Percentiles rank a stretch among this genome's conserved stretches.
Evolutionary conservation across 2,797 vertebrate species (phyloP).

Genomic region (Sebastes nivosus): DNA sequence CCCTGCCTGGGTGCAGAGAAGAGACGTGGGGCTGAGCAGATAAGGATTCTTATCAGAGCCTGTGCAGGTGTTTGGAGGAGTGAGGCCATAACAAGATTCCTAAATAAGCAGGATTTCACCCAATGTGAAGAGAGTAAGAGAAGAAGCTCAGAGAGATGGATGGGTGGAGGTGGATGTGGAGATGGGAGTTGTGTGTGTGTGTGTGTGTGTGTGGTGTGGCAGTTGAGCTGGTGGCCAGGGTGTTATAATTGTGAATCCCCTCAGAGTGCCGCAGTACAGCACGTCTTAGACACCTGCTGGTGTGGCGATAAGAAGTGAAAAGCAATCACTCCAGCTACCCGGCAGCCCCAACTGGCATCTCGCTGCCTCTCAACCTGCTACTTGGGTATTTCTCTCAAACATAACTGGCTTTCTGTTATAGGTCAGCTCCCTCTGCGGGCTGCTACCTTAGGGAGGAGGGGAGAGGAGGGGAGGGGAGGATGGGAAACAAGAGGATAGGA

Average conservation of each 20-base stretch:
- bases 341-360: slow-evolving; percentile 41
- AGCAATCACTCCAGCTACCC: slow-evolving; percentile 63
- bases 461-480: not conserved
- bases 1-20: slow-evolving; percentile 32
- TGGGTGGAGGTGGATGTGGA: slow-evolving; percentile 1
- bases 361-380: slow-evolving; percentile 41
- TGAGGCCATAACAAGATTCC: slow-evolving; percentile 63
- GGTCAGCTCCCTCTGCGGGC: slow-evolving; percentile 32
- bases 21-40: slow-evolving; percentile 51
- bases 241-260: slow-evolving; percentile 64
- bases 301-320: slow-evolving; percentile 69
- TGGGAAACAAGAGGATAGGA: too few species aligned
- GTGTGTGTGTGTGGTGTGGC: not conserved
- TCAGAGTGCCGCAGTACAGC: slow-evolving; percentile 39
- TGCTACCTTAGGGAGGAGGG: not conserved
- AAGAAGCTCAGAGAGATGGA: not conserved
- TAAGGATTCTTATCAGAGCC: slow-evolving; percentile 73
- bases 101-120: slow-evolving; percentile 48
- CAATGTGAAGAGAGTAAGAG: slow-evolving; percentile 26
- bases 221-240: slow-evolving; percentile 17
- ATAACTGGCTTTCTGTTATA: slow-evolving; percentile 39
- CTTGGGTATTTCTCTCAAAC: slow-evolving; percentile 40
- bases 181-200: slow-evolving; percentile 8
- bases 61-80: slow-evolving; percentile 68
- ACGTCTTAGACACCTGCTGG: slow-evolving; percentile 67